Evolutionary conservation across 2,888 invertebrate species (phyloP).

Genomic region (Cosmia trapezina): DNA sequence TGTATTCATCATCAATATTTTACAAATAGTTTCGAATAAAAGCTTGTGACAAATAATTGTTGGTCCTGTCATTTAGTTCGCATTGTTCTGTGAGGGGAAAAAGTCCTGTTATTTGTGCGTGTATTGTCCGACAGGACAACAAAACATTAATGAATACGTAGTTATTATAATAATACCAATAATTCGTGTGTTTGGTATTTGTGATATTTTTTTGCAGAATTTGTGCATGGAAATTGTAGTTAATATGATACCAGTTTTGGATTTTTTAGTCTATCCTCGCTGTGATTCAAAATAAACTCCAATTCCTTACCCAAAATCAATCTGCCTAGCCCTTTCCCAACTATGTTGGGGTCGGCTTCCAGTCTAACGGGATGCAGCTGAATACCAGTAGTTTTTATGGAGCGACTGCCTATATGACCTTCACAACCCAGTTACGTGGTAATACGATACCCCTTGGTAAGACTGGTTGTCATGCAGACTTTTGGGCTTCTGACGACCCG

Average conservation of each 20-base stretch:
- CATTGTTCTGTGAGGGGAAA: conserved; percentile 34
- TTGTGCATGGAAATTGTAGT: background rate
- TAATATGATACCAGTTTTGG: no score
- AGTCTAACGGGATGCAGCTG: no score
- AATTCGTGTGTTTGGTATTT: conserved; percentile 5
- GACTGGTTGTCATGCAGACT: no score
- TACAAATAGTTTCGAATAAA: conserved; percentile 38
- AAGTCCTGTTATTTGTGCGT: conserved; percentile 34
- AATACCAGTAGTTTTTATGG: no score
- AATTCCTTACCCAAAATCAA: no score
- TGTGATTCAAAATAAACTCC: background rate
- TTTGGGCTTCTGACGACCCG: no score
- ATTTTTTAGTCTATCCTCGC: no score
- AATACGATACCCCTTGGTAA: no score
- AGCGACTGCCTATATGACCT: no score
- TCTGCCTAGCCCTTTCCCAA: no score
- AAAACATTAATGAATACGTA: conserved; percentile 24
- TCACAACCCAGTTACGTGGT: no score
- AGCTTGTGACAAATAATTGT: conserved; percentile 37
- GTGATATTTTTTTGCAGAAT: background rate
- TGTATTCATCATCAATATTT: conserved; percentile 28
- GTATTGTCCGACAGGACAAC: conserved; percentile 17
- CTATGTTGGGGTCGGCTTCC: no score
- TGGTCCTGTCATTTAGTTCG: conserved; percentile 35
- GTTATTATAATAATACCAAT: conserved; percentile 5